Base-by-base conservation (phyloP, 1,140 invertebrate species). In the Uloborus diversus region DNA sequence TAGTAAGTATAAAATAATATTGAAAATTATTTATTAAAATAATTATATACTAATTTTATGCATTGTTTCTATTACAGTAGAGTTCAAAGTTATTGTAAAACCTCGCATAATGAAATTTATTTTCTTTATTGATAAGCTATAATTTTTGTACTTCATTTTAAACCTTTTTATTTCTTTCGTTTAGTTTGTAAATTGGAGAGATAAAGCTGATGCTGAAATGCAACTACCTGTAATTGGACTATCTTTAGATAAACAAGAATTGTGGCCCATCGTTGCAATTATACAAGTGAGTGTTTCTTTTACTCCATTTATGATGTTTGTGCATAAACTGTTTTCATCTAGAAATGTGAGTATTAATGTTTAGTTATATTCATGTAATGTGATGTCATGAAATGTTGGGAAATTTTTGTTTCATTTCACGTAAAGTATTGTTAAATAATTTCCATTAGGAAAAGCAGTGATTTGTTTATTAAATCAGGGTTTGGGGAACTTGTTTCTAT, bases 251-350 rank as follows among this genome's bases (percentile, higher is more conserved):
- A 57, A 56, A 33, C 49, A 70, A 57, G 32, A 33, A 25, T n/a
- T 70, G 4, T 70, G 68, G 68, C 68, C 68, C 27, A 25, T 70
- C 27, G 51, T 70, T 20, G n/a, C 68, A n/a, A 57, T 70, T 27
- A 27, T 53, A n/a, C 32, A 57, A 37, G 68, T 70, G 17, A 14
- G 28, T 25, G 20, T 1, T 51, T 28, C 27, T 66, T 13, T 66
- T 20, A 2, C 17, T 25, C 17, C 7, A 25, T 4, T 37, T 14
- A 20, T 5, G 28, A 5, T 20, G 3, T 57, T 57, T 9, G 28
- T 57, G 0, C 28, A 27, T 5, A 20, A 11, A 11, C 27, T 17
- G 30, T 61, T 32, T 9, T 2, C 9, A 4, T 2, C 27, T 9
- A 14, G 33, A 32, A 62, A 33, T 2, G 0, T 62, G 11, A 25